Percentiles rank a stretch among this genome's conserved stretches.
Evolutionary conservation across 2,113 vertebrate species (phyloP).

Genomic region (Siniperca knerii): DNA sequence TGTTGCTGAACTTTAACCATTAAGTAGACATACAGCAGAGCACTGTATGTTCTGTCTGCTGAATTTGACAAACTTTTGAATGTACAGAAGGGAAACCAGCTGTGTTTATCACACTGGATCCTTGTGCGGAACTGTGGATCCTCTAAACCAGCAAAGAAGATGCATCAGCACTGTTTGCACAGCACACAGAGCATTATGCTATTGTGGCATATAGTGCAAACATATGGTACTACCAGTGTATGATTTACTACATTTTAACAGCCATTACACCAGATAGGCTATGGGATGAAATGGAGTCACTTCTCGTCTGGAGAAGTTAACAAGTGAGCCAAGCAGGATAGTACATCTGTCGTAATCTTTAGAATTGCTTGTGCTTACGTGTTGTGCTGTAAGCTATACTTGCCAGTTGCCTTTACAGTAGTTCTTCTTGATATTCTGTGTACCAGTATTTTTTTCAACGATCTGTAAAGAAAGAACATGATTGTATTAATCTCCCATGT

Average conservation of each 20-base stretch:
- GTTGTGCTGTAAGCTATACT: conserved; percentile 44
- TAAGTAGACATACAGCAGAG: background rate
- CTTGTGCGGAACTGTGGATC: conserved; percentile 30
- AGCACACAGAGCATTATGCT: conserved; percentile 4
- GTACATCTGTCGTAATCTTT: conserved; percentile 49
- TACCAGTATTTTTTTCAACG: conserved; percentile 48
- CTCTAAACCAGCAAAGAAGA: conserved; percentile 47
- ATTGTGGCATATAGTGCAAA: conserved; percentile 11
- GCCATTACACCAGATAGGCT: conserved; percentile 2
- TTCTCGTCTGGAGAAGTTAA: conserved; percentile 9
- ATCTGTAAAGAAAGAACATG: conserved; percentile 50
- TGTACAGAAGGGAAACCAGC: conserved; percentile 48
- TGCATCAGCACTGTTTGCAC: conserved; percentile 42
- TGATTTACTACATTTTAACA: conserved; percentile 41
- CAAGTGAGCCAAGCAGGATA: conserved; percentile 48
- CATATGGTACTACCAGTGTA: background rate
- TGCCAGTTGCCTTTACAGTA: conserved; percentile 61
- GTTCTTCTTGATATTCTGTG: conserved; percentile 46
- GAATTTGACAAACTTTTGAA: conserved; percentile 41
- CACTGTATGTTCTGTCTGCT: background rate
- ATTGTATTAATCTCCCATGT: conserved; percentile 59
- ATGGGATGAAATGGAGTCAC: conserved; percentile 24
- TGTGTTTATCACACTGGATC: conserved; percentile 34
- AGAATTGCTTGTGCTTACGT: conserved; percentile 53
- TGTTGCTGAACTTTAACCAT: background rate